A percentile compares a stretch with the other conserved stretches of the same genome.
phyloP scores from a whole-genome alignment of 2,797 vertebrate genomes.

The Argyrosomus regius region DNA sequence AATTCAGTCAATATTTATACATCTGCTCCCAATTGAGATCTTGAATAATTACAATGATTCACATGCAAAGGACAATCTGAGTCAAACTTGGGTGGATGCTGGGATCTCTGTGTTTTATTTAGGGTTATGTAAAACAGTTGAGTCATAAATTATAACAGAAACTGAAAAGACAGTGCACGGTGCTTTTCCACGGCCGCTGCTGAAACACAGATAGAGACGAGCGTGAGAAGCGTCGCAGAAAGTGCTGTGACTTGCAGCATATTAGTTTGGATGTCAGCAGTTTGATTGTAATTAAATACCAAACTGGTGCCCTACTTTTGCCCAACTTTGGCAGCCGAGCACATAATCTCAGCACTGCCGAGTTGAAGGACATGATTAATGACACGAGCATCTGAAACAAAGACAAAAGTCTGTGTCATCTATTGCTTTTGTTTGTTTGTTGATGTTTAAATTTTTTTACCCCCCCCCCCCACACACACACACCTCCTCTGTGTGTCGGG shows the following conservation, averaged over 20 bases:
- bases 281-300: constrained; percentile 72
- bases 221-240: constrained; percentile 37
- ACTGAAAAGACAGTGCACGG: neutral
- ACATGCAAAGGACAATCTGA: constrained; percentile 2
- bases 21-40: constrained; percentile 11
- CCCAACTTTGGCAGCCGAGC: constrained; percentile 46
- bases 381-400: constrained; percentile 24
- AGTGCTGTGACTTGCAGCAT: constrained; percentile 59
- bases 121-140: constrained; percentile 23
- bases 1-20: constrained; percentile 24
- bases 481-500: neutral
- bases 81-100: constrained; percentile 3
- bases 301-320: constrained; percentile 60
- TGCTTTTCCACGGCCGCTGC: constrained; percentile 18
- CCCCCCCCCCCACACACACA: no score
- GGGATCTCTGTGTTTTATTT: constrained; percentile 3
- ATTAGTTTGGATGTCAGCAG: constrained; percentile 65
- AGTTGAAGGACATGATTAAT: constrained; percentile 67
- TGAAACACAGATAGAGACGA: constrained; percentile 30
- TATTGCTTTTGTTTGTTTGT: constrained; percentile 52
- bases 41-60: constrained; percentile 16
- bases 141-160: constrained; percentile 42
- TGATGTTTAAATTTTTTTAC: neutral
- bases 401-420: constrained; percentile 50
- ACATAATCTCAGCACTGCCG: constrained; percentile 30